Percentiles rank a stretch among this genome's conserved stretches.
Evolutionary conservation across 2,888 invertebrate genomes (phyloP).

Genomic region (Loripinus fragilis): DNA sequence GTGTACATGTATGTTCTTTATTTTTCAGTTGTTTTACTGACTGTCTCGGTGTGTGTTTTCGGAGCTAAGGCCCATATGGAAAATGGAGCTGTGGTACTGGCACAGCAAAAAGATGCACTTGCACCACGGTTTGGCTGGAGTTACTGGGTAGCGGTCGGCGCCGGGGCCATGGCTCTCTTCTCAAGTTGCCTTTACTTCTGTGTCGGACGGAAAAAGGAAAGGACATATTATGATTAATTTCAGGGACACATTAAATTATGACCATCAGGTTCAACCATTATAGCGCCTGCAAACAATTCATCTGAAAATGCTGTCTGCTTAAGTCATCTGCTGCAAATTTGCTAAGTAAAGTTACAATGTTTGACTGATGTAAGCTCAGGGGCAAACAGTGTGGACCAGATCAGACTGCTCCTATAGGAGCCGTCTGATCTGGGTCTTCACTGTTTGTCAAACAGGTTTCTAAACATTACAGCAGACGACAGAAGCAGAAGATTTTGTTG

Average conservation of each 20-base stretch:
- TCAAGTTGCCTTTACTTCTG: slow-evolving; percentile 76
- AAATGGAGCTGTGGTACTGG: slow-evolving; percentile 62
- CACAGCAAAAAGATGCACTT: slow-evolving; percentile 29
- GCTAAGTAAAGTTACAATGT: too few relatives aligned
- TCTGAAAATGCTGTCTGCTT: too few relatives aligned
- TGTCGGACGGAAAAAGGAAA: slow-evolving; percentile 66
- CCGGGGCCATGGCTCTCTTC: slow-evolving; percentile 71
- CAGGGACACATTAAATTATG: slow-evolving; percentile 4
- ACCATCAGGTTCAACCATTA: not conserved
- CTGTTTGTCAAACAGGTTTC: too few relatives aligned
- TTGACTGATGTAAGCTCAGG: too few relatives aligned
- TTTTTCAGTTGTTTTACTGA: slow-evolving; percentile 74
- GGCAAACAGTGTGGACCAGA: too few relatives aligned
- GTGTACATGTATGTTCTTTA: slow-evolving; percentile 1
- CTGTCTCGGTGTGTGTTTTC: slow-evolving; percentile 73
- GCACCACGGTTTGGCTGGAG: slow-evolving; percentile 74
- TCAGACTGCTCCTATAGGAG: too few relatives aligned
- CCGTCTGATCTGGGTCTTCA: too few relatives aligned
- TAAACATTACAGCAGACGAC: too few relatives aligned
- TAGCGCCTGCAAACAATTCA: too few relatives aligned
- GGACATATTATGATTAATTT: slow-evolving; percentile 28
- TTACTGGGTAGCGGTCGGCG: slow-evolving; percentile 77
- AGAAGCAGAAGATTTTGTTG: too few relatives aligned
- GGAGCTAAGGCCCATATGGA: slow-evolving; percentile 76
- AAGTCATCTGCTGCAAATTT: too few relatives aligned